phyloP scores from a whole-genome alignment of 2,797 vertebrate genomes.

The Morelia viridis region DNA sequence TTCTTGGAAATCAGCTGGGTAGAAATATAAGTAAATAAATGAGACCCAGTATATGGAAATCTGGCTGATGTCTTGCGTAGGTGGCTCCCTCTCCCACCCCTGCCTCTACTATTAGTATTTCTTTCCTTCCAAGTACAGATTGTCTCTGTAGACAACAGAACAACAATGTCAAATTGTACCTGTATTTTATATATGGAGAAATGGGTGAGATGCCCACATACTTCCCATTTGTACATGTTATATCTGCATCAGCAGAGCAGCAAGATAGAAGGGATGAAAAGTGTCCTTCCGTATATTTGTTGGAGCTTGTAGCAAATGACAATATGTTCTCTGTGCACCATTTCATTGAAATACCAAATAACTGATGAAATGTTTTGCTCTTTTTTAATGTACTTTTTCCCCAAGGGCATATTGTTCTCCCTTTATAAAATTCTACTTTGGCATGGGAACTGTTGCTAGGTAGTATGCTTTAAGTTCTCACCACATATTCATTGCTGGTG shows the following conservation, averaged over 20 bases:
- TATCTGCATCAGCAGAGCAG: conserved; percentile 9
- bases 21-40: conserved; percentile 22
- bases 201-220: conserved; percentile 9
- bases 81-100: conserved; percentile 42
- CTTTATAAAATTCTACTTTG: not conserved
- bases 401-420: not conserved
- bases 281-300: not conserved
- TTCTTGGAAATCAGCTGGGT: not conserved
- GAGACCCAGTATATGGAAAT: conserved; percentile 17
- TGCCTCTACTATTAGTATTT: conserved; percentile 31
- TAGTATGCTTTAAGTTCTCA: not conserved
- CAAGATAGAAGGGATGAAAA: not conserved
- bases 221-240: conserved; percentile 12
- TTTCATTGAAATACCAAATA: conserved; percentile 1
- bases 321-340: conserved; percentile 29
- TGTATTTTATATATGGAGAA: conserved; percentile 28
- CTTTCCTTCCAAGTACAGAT: conserved; percentile 24
- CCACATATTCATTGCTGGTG: not conserved
- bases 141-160: conserved; percentile 3
- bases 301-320: conserved; percentile 1
- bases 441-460: not conserved
- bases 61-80: not conserved
- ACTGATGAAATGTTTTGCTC: conserved; percentile 15
- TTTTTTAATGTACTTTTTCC: not conserved
- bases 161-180: conserved; percentile 21